phyloP scores from a whole-genome alignment of 2,888 invertebrate genomes.

The Apodemia zela region DNA sequence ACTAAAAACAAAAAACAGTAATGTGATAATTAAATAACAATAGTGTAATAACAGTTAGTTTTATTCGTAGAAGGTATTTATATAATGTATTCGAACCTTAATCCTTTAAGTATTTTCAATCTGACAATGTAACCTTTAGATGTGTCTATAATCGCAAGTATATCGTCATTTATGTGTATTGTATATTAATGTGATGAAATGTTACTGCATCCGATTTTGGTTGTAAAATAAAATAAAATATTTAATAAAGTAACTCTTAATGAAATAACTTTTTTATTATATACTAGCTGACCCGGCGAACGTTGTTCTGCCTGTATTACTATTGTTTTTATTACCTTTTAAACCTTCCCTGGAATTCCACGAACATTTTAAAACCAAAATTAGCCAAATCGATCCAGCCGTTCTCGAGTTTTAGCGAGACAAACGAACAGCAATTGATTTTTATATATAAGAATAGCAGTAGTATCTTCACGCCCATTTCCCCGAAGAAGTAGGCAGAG shows the following conservation, averaged over 20 bases:
- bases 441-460: too few relatives aligned
- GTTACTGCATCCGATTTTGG: conserved; percentile 75
- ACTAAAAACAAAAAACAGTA: neutral
- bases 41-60: neutral
- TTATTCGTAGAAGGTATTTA: conserved; percentile 37
- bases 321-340: too few relatives aligned
- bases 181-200: conserved; percentile 67
- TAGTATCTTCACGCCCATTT: too few relatives aligned
- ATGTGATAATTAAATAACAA: neutral
- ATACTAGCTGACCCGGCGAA: too few relatives aligned
- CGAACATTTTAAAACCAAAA: too few relatives aligned
- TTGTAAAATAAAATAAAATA: conserved; percentile 70
- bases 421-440: too few relatives aligned
- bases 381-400: too few relatives aligned
- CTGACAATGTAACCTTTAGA: conserved; percentile 51
- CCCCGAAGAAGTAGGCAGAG: too few relatives aligned
- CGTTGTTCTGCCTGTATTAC: too few relatives aligned
- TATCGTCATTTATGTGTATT: conserved; percentile 56
- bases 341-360: too few relatives aligned
- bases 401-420: too few relatives aligned
- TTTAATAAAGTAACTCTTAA: conserved; percentile 72
- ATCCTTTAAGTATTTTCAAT: conserved; percentile 46
- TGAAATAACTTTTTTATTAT: conserved; percentile 11
- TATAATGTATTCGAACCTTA: conserved; percentile 40
- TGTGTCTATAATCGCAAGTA: conserved; percentile 68